These are phyloP conservation scores for Rhea pennata DNA, from an alignment of 2,113 vertebrate genomes.

Conservation along the genomic window DNA sequence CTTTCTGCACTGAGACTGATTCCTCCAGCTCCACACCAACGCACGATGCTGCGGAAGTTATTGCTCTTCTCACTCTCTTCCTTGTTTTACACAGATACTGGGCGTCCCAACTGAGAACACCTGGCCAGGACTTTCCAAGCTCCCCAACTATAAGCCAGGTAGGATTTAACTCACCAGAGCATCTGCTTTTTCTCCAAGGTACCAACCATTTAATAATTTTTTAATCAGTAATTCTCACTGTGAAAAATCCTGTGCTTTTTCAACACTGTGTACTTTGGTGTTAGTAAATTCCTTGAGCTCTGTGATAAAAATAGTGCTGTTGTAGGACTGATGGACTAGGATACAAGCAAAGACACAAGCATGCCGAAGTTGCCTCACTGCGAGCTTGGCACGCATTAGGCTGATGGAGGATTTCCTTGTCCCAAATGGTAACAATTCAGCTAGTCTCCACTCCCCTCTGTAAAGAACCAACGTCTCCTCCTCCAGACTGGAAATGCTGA, in stretches of 20 bases:
- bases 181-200: neutral
- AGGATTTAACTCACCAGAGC: neutral
- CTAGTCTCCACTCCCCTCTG: neutral
- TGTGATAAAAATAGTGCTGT: neutral
- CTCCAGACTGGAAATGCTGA: constrained; percentile 12
- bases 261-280: neutral
- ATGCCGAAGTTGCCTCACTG: neutral
- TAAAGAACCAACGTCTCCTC: neutral
- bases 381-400: neutral
- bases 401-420: neutral
- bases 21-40: neutral
- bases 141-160: constrained; percentile 88
- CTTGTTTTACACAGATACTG: constrained; percentile 78
- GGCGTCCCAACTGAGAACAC: constrained; percentile 85
- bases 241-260: neutral
- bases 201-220: neutral
- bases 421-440: neutral
- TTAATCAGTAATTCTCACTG: neutral
- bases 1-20: neutral
- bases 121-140: constrained; percentile 87
- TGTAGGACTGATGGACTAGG: neutral
- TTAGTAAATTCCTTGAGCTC: neutral
- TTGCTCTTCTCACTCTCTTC: constrained; percentile 21
- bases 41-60: neutral
- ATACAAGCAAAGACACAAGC: neutral